These are phyloP conservation scores for Petaurus breviceps DNA, from an alignment of 2,113 vertebrate genomes.

Conservation along the genomic window DNA sequence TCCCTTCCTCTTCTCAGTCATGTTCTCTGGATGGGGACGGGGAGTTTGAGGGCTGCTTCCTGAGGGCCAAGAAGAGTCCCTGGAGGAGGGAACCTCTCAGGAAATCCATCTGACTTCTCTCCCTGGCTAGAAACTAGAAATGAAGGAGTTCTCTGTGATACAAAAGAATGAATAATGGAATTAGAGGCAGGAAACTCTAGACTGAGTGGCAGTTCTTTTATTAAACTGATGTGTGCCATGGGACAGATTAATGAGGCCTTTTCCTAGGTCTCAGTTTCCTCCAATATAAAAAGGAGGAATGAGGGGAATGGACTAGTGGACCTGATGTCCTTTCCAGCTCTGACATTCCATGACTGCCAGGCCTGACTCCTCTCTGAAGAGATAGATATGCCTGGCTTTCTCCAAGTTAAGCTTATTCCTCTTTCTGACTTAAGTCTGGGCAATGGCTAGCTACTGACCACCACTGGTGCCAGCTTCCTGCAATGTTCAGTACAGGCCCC, in stretches of 20 bases:
- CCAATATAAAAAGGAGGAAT: not conserved
- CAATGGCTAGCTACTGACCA: not conserved
- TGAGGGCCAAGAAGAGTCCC: not conserved
- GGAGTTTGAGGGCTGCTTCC: not conserved
- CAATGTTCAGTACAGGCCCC: not conserved
- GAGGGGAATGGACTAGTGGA: not conserved
- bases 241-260: not conserved
- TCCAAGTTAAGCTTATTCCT: too few relatives aligned
- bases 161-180: not conserved
- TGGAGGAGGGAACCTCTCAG: not conserved
- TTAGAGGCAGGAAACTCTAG: not conserved
- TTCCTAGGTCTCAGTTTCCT: not conserved
- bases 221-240: not conserved
- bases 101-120: not conserved
- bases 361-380: not conserved
- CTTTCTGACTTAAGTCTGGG: not conserved
- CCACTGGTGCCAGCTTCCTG: not conserved
- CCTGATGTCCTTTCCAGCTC: not conserved
- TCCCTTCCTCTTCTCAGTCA: not conserved
- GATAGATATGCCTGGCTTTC: not conserved
- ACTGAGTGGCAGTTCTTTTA: not conserved
- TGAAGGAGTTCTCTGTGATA: not conserved
- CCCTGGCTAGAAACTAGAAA: not conserved
- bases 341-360: not conserved
- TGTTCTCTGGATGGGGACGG: not conserved